Evolutionary conservation across 2,797 vertebrate genomes (phyloP).

Genomic region (Hydrophis major): DNA sequence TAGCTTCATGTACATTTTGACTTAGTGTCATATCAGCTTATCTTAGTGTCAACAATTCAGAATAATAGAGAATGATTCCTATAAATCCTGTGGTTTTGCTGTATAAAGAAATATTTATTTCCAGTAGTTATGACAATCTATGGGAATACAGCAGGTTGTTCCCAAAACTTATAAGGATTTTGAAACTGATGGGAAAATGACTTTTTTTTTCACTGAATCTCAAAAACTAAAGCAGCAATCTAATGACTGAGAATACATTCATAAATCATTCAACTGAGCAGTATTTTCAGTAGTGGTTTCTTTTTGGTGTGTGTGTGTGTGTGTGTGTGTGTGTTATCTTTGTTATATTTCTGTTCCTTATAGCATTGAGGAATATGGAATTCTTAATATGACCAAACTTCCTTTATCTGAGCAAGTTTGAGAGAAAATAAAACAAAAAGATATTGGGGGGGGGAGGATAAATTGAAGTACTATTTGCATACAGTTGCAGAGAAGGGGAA

Average conservation of each 20-base stretch:
- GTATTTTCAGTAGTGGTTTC: neutral
- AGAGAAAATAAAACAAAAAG: neutral
- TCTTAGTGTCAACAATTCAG: conserved; percentile 1
- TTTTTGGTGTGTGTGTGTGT: neutral
- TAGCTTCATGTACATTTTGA: neutral
- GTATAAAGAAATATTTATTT: conserved; percentile 6
- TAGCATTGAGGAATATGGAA: neutral
- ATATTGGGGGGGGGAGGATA: neutral
- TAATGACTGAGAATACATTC: conserved; percentile 29
- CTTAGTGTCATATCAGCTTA: neutral
- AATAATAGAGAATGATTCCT: neutral
- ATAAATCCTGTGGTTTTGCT: conserved; percentile 18
- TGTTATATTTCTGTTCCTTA: conserved; percentile 1
- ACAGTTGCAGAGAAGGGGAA: neutral
- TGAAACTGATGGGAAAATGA: conserved; percentile 25
- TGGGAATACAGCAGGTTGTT: conserved; percentile 27
- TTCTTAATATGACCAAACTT: neutral
- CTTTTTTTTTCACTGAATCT: conserved; percentile 20
- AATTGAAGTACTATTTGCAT: neutral
- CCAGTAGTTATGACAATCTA: neutral
- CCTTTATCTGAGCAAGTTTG: neutral
- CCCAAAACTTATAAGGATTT: conserved; percentile 33
- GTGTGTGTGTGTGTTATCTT: neutral
- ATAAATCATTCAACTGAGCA: conserved; percentile 30
- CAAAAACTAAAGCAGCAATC: conserved; percentile 9